Percentiles rank a stretch among this genome's conserved stretches.
Conservation (phyloP, 2,888 invertebrate genomes). For the Platycnemis pennipes region DNA sequence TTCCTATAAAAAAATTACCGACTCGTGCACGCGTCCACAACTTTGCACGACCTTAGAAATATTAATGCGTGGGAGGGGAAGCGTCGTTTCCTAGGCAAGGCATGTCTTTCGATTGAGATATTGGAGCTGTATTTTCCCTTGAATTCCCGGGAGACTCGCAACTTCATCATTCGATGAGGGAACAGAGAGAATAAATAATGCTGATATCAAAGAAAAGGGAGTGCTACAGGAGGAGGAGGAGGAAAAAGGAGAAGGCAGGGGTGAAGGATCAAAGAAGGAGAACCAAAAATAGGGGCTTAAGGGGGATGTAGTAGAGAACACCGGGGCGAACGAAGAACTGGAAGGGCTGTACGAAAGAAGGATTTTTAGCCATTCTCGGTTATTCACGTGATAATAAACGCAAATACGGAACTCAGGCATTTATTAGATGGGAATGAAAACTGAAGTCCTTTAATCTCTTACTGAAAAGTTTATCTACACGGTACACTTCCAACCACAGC, state of each 20-base stretch:
- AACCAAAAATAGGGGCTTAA: not conserved
- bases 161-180: not conserved
- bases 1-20: too few relatives aligned
- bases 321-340: not conserved
- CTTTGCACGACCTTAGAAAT: not conserved
- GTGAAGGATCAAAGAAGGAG: not conserved
- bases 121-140: not conserved
- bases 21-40: not conserved
- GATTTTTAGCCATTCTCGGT: not conserved
- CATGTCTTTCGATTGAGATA: not conserved
- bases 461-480: too few relatives aligned
- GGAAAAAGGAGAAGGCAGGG: slow-evolving; percentile 3
- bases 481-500: too few relatives aligned
- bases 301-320: not conserved
- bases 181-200: slow-evolving; percentile 32
- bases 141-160: not conserved
- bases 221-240: not conserved
- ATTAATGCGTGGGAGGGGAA: not conserved
- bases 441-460: too few relatives aligned
- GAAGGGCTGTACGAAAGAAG: not conserved
- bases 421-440: too few relatives aligned
- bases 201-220: not conserved
- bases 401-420: too few relatives aligned
- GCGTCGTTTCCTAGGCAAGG: not conserved
- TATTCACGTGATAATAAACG: too few relatives aligned